A percentile compares a stretch with the other conserved stretches of the same genome.
Evolutionary conservation across 1,140 invertebrate species (phyloP).

Genomic region (Macrocentrus cingulum): DNA sequence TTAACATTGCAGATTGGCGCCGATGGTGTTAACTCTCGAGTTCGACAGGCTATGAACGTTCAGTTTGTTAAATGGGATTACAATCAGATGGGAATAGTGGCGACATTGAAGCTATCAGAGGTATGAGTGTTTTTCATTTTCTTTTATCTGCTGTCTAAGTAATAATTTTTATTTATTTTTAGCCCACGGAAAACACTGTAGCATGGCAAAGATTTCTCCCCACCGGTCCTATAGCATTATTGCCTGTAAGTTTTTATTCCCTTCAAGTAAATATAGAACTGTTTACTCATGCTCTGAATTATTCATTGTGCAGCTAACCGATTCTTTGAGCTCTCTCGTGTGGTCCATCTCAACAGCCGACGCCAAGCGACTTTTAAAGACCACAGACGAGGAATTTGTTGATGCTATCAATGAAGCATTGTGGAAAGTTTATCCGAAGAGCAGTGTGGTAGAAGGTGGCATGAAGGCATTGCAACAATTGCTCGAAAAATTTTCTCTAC

Average conservation of each 20-base stretch:
- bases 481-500: slow-evolving; percentile 51
- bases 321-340: slow-evolving; percentile 80
- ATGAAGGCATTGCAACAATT: slow-evolving; percentile 61
- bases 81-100: slow-evolving; percentile 87
- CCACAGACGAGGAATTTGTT: slow-evolving; percentile 81
- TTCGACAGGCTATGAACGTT: slow-evolving; percentile 77
- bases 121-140: slow-evolving; percentile 48
- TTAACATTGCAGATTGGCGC: slow-evolving; percentile 77
- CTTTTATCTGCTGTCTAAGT: slow-evolving; percentile 3
- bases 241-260: slow-evolving; percentile 71
- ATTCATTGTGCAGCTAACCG: slow-evolving; percentile 62
- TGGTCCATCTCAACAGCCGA: slow-evolving; percentile 82
- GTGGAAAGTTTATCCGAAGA: slow-evolving; percentile 71
- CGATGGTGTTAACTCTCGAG: slow-evolving; percentile 87
- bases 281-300: background rate
- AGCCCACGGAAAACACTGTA: slow-evolving; percentile 75
- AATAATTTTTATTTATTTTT: slow-evolving; percentile 38
- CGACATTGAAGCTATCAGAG: slow-evolving; percentile 79
- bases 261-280: slow-evolving; percentile 3
- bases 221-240: slow-evolving; percentile 84
- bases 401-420: slow-evolving; percentile 87
- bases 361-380: slow-evolving; percentile 71
- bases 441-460: slow-evolving; percentile 60
- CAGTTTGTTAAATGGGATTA: slow-evolving; percentile 82
- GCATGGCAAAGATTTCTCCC: slow-evolving; percentile 97